A percentile compares a stretch with the other conserved stretches of the same genome.
These are phyloP conservation scores for Standfussiana lucernea DNA, from an alignment of 2,888 invertebrate genomes.

Conservation along the genomic window DNA sequence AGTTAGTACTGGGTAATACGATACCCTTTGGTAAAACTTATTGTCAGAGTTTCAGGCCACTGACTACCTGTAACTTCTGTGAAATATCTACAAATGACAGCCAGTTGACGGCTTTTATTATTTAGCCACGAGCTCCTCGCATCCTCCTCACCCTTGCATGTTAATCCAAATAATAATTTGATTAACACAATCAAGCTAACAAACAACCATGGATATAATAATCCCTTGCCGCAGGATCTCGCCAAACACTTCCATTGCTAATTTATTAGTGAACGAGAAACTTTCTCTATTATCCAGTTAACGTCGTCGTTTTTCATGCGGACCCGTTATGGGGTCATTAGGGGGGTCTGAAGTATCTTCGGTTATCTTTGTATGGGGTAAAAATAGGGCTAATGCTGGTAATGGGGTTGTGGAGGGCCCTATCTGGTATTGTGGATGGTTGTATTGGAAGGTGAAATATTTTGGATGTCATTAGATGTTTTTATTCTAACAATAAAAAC, in stretches of 20 bases:
- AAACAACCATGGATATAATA: constrained; percentile 29
- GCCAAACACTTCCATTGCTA: constrained; percentile 29
- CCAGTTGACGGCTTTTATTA: no score
- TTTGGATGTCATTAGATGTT: neutral
- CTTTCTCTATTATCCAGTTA: constrained; percentile 68
- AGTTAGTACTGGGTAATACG: no score
- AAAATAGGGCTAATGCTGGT: constrained; percentile 56
- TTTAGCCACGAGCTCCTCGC: no score
- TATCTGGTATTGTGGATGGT: neutral
- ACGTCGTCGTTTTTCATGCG: constrained; percentile 68
- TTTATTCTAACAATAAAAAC: neutral
- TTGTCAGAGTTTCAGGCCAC: no score
- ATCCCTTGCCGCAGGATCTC: constrained; percentile 16
- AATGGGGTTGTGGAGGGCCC: constrained; percentile 35
- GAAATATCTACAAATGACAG: no score
- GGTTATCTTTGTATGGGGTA: constrained; percentile 54
- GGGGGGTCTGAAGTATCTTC: constrained; percentile 52
- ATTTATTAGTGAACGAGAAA: constrained; percentile 63
- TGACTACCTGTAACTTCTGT: no score
- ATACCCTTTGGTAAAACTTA: no score
- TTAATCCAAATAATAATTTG: constrained; percentile 13
- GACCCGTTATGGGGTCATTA: constrained; percentile 64
- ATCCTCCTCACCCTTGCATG: neutral
- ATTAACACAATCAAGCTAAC: constrained; percentile 19
- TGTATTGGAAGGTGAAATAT: neutral